Conservation (phyloP, 2,113 vertebrate genomes). For the Tachuris rubrigastra region DNA sequence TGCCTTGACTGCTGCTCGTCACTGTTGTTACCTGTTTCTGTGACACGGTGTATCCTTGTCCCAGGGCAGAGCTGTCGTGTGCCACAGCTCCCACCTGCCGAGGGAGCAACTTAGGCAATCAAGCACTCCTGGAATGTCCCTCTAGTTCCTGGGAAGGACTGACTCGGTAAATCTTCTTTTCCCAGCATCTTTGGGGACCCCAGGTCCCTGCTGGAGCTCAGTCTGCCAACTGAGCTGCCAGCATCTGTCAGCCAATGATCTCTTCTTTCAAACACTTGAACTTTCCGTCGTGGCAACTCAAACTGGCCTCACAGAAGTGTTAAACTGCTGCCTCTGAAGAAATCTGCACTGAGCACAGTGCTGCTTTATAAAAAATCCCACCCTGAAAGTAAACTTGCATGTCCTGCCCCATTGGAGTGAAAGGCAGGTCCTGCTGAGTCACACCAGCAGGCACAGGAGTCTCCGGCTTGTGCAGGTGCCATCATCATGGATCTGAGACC, state of each 20-base stretch:
- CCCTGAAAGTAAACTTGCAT: slow-evolving; percentile 44
- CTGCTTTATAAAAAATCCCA: neutral
- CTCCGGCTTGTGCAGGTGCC: neutral
- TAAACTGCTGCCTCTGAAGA: neutral
- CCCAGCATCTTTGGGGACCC: neutral
- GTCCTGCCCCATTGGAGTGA: neutral
- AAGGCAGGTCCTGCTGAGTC: slow-evolving; percentile 42
- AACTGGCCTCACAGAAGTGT: neutral
- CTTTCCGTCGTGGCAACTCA: neutral
- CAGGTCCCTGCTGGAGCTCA: neutral
- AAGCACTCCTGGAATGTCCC: neutral
- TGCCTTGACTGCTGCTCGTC: neutral
- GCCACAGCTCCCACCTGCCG: neutral
- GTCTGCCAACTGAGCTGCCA: neutral
- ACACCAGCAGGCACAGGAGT: neutral
- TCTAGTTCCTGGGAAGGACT: neutral
- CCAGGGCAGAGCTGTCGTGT: neutral
- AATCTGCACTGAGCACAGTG: neutral
- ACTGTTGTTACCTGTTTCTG: neutral
- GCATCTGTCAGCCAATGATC: neutral
- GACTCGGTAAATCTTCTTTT: neutral
- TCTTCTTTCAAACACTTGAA: neutral
- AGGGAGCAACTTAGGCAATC: neutral
- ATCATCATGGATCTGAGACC: neutral
- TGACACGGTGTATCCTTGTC: neutral